phyloP scores from a whole-genome alignment of 2,888 invertebrate species.

The Allophyes oxyacanthae region DNA sequence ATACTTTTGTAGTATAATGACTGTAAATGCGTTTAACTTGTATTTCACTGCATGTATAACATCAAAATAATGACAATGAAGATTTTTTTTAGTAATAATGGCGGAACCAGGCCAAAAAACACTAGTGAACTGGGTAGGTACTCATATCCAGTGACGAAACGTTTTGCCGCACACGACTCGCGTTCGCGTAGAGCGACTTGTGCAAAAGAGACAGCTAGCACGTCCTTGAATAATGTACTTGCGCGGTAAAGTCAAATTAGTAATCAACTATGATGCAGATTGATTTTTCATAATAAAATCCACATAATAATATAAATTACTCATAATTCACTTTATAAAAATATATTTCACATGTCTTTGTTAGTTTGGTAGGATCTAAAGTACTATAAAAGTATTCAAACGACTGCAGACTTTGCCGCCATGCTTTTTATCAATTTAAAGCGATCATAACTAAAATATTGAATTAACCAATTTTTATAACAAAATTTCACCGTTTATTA shows the following conservation, averaged over 20 bases:
- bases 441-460: constrained; percentile 1
- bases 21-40: constrained; percentile 23
- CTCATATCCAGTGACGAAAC: constrained; percentile 83
- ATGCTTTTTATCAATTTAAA: constrained; percentile 56
- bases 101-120: constrained; percentile 85
- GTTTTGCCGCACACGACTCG: constrained; percentile 73
- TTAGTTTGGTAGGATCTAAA: background rate
- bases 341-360: background rate
- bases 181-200: constrained; percentile 68
- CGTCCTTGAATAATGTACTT: constrained; percentile 79
- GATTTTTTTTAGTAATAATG: constrained; percentile 79
- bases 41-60: constrained; percentile 30
- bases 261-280: constrained; percentile 44
- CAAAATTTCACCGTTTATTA: too few relatives aligned
- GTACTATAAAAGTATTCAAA: constrained; percentile 39
- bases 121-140: constrained; percentile 76
- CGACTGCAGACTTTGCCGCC: constrained; percentile 58
- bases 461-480: background rate
- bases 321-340: background rate
- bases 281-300: background rate
- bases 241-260: constrained; percentile 87
- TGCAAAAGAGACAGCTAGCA: constrained; percentile 69
- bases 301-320: background rate
- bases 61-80: constrained; percentile 69
- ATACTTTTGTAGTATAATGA: constrained; percentile 28